These are phyloP conservation scores for Carettochelys insculpta DNA, from an alignment of 2,113 vertebrate genomes.

Conservation along the genomic window DNA sequence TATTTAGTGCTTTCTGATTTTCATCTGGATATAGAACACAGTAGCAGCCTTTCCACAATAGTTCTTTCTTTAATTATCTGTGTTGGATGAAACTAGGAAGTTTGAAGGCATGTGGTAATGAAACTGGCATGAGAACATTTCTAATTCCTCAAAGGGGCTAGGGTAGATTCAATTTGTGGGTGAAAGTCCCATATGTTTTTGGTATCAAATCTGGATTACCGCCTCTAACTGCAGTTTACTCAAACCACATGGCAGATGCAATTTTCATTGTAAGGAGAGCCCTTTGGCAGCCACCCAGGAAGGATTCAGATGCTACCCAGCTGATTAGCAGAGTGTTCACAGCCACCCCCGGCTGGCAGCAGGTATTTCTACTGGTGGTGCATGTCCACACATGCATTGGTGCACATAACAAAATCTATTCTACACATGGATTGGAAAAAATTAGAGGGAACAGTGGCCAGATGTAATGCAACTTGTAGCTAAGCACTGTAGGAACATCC, in stretches of 20 bases:
- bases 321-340: no score
- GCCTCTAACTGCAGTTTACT: neutral
- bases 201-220: neutral
- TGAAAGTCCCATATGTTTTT: neutral
- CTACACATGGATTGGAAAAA: no score
- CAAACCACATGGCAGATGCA: neutral
- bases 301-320: no score
- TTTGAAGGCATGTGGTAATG: neutral
- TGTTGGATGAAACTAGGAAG: neutral
- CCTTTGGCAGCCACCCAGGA: no score
- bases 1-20: neutral
- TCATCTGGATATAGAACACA: neutral
- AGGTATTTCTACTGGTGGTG: no score
- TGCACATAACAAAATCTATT: no score
- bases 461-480: no score
- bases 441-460: no score
- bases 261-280: no score
- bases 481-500: no score
- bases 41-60: neutral
- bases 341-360: no score
- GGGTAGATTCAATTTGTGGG: neutral
- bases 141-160: neutral
- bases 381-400: no score
- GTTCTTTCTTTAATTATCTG: neutral
- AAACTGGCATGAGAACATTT: slow-evolving; percentile 5